Base-by-base conservation (phyloP, 2,888 invertebrate species). In the Plebejus anna region DNA sequence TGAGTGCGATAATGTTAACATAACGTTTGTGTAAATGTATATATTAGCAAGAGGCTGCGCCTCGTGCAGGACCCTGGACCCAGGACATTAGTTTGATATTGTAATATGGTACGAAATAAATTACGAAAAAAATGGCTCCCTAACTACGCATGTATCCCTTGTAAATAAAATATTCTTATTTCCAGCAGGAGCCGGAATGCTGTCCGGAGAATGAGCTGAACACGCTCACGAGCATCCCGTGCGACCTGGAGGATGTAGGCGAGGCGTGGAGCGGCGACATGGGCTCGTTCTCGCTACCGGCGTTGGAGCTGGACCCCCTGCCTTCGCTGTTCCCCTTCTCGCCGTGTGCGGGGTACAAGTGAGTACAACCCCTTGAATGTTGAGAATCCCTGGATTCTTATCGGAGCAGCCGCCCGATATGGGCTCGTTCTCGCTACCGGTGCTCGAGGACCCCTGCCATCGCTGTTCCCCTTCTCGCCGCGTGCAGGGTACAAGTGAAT, bases 291-390 rank as follows among this genome's bases (percentile, higher is more conserved):
- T 96, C 97, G 0, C 89, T 98, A 82, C 97, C 97, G 38, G 95
- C 97, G 0, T 90, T 98, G 82, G 98, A 98, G 86, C 94, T 98
- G 86, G 98, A 98, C 85, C 97, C 98, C 7, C 89, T 98, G 81
- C 97, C 98, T 0, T 96, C 96, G 78, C 95, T 98, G 76, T 98
- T 98, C 83, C 96, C 98, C 2, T 97, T 98, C 89, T 97, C 97
- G 75, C 97, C 98, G 0, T 97, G 97, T 86, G 95, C 97, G 78
- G 96, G 96, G 78, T 97, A 97, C 94, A 97, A 96, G 96, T 96
- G 83, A 95, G 95, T 94, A 4, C n/a, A 9, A 51, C 51, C 13
- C 13, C 13, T 13, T 13, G 51, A 51, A 51, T 51, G 11, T 51
- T 51, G 51, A 1, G 51, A 13, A 51, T 51, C 51, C 3, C 51